Conservation (phyloP, 2,797 vertebrate genomes). For the Huso huso region DNA sequence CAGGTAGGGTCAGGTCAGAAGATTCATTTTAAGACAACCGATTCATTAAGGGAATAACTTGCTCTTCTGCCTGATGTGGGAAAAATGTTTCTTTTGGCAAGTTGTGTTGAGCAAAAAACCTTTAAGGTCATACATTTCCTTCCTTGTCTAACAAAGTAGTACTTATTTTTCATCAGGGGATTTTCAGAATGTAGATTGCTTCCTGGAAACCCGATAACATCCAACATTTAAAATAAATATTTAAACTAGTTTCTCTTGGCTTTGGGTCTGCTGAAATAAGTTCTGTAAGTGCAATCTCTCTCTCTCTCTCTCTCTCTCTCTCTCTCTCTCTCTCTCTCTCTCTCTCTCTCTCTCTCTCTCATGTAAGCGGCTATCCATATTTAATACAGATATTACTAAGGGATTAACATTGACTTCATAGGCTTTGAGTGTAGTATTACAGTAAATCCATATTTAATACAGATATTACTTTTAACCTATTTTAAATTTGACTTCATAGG, state of each 20-base stretch:
- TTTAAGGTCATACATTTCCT: slow-evolving; percentile 11
- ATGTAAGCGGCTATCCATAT: too few species aligned
- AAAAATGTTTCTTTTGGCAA: slow-evolving; percentile 20
- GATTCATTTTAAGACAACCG: slow-evolving; percentile 13
- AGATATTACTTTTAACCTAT: too few species aligned
- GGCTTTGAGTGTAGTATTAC: too few species aligned
- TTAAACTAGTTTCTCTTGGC: not conserved
- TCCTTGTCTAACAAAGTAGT: slow-evolving; percentile 15
- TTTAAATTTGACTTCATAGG: too few species aligned
- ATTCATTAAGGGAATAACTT: slow-evolving; percentile 14
- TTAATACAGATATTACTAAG: too few species aligned
- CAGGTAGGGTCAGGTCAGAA: slow-evolving; percentile 10
- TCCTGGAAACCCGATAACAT: slow-evolving; percentile 6
- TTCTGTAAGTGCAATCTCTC: not conserved
- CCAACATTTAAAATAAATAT: slow-evolving; percentile 9
- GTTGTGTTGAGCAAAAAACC: slow-evolving; percentile 6
- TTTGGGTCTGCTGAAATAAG: not conserved
- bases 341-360: not conserved
- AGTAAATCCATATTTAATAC: too few species aligned
- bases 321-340: not conserved
- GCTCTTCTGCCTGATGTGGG: slow-evolving; percentile 24
- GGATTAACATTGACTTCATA: too few species aligned
- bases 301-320: not conserved
- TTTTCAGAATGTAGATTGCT: slow-evolving; percentile 8
- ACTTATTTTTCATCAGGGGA: slow-evolving; percentile 18